Base-by-base conservation (phyloP, 2,113 vertebrate species). In the Colius striatus region DNA sequence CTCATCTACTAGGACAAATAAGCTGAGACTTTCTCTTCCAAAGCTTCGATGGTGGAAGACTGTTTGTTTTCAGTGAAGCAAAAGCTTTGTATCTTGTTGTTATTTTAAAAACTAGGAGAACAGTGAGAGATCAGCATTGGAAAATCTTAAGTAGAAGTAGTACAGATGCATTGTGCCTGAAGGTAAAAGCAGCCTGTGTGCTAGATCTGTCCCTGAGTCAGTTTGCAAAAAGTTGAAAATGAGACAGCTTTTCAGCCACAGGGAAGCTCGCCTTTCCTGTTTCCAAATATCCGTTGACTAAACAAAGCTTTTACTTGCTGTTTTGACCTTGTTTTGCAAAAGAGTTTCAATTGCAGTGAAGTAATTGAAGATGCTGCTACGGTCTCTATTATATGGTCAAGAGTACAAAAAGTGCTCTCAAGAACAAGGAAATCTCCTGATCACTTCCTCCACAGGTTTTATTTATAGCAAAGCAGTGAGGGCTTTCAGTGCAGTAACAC, bases 251-350 rank as follows among this genome's bases (percentile, higher is more conserved):
- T 86, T 92, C 21, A 67, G 60, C 74, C 71, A 16, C 63, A 43
- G 7, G 6, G 78, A 17, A 78, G 16, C 67, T 94, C 0, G 34
- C 63, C 90, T 96, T 96, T 94, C 93, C 93, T 91, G 90, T 96
- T 96, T 96, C 92, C 79, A 93, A 90, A 94, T 51, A 92, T 63
- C 89, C 18, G 34, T 63, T 96, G 78, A 10, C 53, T n/a, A 29
- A 87, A 77, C 63, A 88, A 80, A 90, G 61, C 55, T 88, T 88
- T 76, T 55, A 7, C 48, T 92, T 83, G 50, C 73, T 76, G 25
- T 30, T 93, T 91, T 78, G 53, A 47, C 67, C 60, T 55, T n/a
- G 67, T 63, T 41, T 41, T 41, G 38, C 77, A 82, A 80, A 90
- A 72, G 67, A 90, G 66, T 38, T 82, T 19, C 60, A 84, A 57